phyloP scores from a whole-genome alignment of 2,113 vertebrate species.

The Ophiodon elongatus region DNA sequence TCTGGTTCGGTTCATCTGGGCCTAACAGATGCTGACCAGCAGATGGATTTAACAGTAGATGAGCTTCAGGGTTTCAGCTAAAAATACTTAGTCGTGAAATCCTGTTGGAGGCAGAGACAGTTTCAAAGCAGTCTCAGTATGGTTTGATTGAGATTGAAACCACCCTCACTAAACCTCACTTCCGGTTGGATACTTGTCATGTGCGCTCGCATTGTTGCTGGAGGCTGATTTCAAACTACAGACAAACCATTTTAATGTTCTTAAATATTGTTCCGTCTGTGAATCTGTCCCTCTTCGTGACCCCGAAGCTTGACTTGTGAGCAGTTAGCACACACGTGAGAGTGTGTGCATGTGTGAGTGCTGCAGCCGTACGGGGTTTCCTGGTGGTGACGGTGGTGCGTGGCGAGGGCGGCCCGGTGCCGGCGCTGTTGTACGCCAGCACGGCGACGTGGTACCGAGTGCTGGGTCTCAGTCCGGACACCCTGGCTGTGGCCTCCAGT shows the following conservation, averaged over 20 bases:
- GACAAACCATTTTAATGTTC: not conserved
- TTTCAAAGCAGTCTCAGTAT: not conserved
- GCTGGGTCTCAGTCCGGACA: slow-evolving; percentile 90
- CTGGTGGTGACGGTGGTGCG: slow-evolving; percentile 89
- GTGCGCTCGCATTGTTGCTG: not conserved
- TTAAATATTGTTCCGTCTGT: not conserved
- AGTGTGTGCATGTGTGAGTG: not conserved
- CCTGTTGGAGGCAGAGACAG: not conserved
- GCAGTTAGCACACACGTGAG: not conserved
- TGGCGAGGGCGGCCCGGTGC: slow-evolving; percentile 92
- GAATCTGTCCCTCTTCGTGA: not conserved
- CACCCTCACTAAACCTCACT: not conserved
- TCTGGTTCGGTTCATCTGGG: not conserved
- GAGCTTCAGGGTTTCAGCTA: not conserved
- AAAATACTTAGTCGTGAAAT: not conserved
- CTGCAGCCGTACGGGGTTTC: slow-evolving; percentile 88
- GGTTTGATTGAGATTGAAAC: not conserved
- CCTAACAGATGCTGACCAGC: not conserved
- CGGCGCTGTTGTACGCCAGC: slow-evolving; percentile 95
- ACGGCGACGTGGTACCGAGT: slow-evolving; percentile 94
- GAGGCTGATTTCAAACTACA: not conserved
- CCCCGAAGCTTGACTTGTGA: not conserved
- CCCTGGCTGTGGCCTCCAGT: slow-evolving; percentile 87
- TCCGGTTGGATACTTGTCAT: not conserved
- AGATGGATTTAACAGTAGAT: not conserved